These are phyloP conservation scores for Conopomorpha cramerella DNA, from an alignment of 1,140 invertebrate genomes.

Conservation along the genomic window DNA sequence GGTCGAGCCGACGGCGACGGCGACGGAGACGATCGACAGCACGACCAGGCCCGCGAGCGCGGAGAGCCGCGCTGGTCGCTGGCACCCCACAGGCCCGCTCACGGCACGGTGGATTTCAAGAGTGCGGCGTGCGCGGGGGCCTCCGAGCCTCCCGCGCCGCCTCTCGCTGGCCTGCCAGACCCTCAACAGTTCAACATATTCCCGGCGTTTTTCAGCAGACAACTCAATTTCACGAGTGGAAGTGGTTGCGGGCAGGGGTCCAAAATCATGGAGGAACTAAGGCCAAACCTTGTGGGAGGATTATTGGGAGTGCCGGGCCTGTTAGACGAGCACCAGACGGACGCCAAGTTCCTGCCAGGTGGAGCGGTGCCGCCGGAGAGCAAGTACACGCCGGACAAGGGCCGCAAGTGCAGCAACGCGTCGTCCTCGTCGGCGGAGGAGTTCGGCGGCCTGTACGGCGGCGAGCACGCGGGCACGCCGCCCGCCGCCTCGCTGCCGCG, in stretches of 20 bases:
- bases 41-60: conserved; percentile 21
- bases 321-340: conserved; percentile 75
- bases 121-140: conserved; percentile 58
- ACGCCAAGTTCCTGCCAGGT: conserved; percentile 57
- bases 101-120: conserved; percentile 61
- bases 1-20: conserved; percentile 37
- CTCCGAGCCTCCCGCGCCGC: conserved; percentile 65
- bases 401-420: conserved; percentile 75
- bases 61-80: conserved; percentile 41
- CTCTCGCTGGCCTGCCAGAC: conserved; percentile 60
- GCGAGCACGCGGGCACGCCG: conserved; percentile 62
- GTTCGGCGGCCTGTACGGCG: conserved; percentile 74
- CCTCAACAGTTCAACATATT: conserved; percentile 87
- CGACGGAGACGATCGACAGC: conserved; percentile 29
- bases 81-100: conserved; percentile 41
- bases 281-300: conserved; percentile 78
- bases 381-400: conserved; percentile 63
- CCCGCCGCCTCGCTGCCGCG: conserved; percentile 68
- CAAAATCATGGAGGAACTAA: conserved; percentile 81
- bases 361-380: conserved; percentile 29
- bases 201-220: conserved; percentile 84
- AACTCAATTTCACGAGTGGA: conserved; percentile 77
- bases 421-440: conserved; percentile 80
- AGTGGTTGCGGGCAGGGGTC: conserved; percentile 68
- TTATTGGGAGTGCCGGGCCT: conserved; percentile 75